These are phyloP conservation scores for Drosophila merina DNA, from an alignment of 2,888 invertebrate species.

Conservation along the genomic window DNA sequence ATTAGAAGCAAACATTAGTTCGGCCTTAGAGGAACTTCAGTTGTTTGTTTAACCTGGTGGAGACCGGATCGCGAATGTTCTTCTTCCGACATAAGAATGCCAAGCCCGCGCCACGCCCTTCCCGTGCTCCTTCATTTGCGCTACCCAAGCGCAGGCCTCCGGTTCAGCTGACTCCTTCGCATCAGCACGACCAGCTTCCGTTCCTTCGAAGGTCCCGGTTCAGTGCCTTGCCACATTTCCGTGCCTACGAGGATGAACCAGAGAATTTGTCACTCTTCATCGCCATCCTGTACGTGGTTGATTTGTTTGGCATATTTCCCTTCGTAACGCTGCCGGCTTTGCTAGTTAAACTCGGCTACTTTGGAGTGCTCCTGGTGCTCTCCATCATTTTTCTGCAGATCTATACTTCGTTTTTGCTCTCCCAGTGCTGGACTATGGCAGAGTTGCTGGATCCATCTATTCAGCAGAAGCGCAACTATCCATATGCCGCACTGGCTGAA, in stretches of 20 bases:
- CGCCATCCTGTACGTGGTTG: constrained; percentile 90
- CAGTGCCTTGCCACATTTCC: constrained; percentile 81
- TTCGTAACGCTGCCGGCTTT: constrained; percentile 90
- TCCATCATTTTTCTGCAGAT: constrained; percentile 89
- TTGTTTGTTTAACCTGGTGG: constrained; percentile 12
- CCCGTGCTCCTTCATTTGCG: constrained; percentile 66
- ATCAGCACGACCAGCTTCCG: constrained; percentile 81
- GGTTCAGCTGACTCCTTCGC: constrained; percentile 66
- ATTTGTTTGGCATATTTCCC: constrained; percentile 93
- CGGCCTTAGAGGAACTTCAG: constrained; percentile 30
- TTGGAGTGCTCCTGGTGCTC: constrained; percentile 89
- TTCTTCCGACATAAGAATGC: constrained; percentile 64
- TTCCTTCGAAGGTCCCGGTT: constrained; percentile 80
- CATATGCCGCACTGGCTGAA: constrained; percentile 93
- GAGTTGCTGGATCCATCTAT: constrained; percentile 89
- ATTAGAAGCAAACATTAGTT: constrained; percentile 42
- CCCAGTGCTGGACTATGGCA: constrained; percentile 92
- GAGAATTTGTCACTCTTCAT: constrained; percentile 87
- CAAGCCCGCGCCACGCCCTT: constrained; percentile 64
- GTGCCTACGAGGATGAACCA: constrained; percentile 67
- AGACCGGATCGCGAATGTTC: constrained; percentile 54
- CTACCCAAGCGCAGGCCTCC: constrained; percentile 61
- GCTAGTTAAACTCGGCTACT: constrained; percentile 90
- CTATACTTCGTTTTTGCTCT: constrained; percentile 92
- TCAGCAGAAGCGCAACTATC: constrained; percentile 88